These are phyloP conservation scores for Pyrochroa serraticornis DNA, from an alignment of 2,888 invertebrate species.

Conservation along the genomic window DNA sequence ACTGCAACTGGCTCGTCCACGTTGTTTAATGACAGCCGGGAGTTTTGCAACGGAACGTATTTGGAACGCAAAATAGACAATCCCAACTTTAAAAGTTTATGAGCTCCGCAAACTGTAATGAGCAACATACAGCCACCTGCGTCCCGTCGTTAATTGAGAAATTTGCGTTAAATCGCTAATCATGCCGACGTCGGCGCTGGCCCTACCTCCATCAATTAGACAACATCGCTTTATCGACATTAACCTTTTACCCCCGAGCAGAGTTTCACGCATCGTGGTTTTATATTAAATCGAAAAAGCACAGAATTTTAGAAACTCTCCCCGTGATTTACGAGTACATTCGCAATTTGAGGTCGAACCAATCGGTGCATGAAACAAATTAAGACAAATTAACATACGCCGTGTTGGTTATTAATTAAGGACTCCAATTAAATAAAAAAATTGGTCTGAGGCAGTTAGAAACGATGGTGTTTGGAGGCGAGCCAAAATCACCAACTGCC, in stretches of 20 bases:
- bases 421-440: not conserved
- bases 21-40: not conserved
- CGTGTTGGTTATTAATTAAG: not conserved
- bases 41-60: not conserved
- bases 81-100: conserved; percentile 6
- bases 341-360: not conserved
- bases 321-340: not conserved
- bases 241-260: conserved; percentile 4
- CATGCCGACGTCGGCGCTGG: conserved; percentile 1
- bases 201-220: conserved; percentile 8
- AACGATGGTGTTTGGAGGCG: too few species aligned
- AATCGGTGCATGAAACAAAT: conserved; percentile 1
- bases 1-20: too few species aligned
- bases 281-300: conserved; percentile 7
- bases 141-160: conserved; percentile 8
- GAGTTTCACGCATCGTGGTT: conserved; percentile 3
- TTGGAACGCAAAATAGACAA: not conserved
- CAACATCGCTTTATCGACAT: not conserved
- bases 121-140: conserved; percentile 1
- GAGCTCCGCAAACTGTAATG: conserved; percentile 5
- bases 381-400: conserved; percentile 4
- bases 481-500: too few species aligned
- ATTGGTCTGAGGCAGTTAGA: too few species aligned
- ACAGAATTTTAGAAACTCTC: not conserved
- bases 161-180: conserved; percentile 7